Conservation (phyloP, 2,888 invertebrate species). For the Eristalis arbustorum region DNA sequence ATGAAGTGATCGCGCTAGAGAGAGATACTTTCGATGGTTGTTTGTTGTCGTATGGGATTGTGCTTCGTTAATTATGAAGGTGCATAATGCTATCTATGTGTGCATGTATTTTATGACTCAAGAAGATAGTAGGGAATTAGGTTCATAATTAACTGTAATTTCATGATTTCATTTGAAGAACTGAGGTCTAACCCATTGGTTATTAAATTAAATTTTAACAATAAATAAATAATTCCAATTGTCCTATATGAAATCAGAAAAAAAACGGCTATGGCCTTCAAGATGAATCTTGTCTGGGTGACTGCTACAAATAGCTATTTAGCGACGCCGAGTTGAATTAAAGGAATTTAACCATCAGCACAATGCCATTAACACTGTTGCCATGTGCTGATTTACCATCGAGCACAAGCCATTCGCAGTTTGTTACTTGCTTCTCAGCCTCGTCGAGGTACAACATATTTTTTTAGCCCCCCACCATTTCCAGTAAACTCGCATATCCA, state of each 20-base stretch:
- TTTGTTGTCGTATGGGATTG: conserved; percentile 7
- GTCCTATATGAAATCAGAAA: too few relatives aligned
- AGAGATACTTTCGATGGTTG: conserved; percentile 35
- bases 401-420: neutral
- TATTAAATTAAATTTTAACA: too few relatives aligned
- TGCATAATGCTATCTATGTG: neutral
- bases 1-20: conserved; percentile 2
- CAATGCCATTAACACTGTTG: neutral
- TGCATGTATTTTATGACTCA: neutral
- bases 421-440: neutral
- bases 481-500: neutral
- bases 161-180: neutral
- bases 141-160: neutral
- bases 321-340: neutral
- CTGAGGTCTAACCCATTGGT: neutral
- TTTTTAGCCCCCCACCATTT: neutral
- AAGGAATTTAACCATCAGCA: neutral
- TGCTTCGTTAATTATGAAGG: neutral
- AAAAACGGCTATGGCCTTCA: too few relatives aligned
- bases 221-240: too few relatives aligned
- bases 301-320: too few relatives aligned
- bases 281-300: too few relatives aligned
- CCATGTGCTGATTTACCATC: neutral
- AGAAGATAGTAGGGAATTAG: neutral
- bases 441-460: neutral